Conservation (phyloP, 2,888 invertebrate genomes). For the Hydroisotoma schaefferi region DNA sequence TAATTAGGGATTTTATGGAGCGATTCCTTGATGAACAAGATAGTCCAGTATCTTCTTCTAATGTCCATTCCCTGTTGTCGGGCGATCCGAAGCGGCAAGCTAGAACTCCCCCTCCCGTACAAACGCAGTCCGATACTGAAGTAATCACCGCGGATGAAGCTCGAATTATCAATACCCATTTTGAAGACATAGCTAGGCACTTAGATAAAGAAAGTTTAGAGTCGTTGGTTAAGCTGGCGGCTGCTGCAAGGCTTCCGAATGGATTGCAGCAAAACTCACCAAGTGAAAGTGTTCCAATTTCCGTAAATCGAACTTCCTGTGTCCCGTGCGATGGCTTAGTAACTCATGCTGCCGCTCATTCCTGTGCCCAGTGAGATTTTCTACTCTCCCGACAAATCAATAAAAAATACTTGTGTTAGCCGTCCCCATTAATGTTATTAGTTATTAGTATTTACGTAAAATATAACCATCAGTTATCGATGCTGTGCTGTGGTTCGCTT, state of each 20-base stretch:
- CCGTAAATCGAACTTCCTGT: conserved; percentile 16
- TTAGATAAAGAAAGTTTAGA: conserved; percentile 46
- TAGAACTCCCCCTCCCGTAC: conserved; percentile 44
- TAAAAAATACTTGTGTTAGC: conserved; percentile 3
- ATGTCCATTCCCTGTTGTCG: conserved; percentile 57
- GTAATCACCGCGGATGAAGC: conserved; percentile 37
- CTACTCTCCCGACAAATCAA: background rate
- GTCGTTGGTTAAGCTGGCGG: conserved; percentile 44
- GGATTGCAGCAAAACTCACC: conserved; percentile 18
- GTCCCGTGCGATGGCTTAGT: conserved; percentile 21
- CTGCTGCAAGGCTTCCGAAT: conserved; percentile 37
- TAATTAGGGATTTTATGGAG: conserved; percentile 80
- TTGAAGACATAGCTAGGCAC: conserved; percentile 48
- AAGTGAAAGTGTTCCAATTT: conserved; percentile 8
- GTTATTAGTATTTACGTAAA: too few relatives aligned
- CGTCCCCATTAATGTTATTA: background rate
- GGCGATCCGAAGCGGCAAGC: conserved; percentile 54
- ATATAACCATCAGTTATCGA: too few relatives aligned
- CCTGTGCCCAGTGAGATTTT: conserved; percentile 29
- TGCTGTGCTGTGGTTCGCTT: too few relatives aligned
- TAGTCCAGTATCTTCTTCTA: conserved; percentile 63
- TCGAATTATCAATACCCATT: conserved; percentile 41
- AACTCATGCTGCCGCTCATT: conserved; percentile 23
- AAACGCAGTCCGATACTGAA: conserved; percentile 13
- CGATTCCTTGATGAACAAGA: conserved; percentile 85